phyloP scores from a whole-genome alignment of 2,888 invertebrate species.

The Netelia virgata region DNA sequence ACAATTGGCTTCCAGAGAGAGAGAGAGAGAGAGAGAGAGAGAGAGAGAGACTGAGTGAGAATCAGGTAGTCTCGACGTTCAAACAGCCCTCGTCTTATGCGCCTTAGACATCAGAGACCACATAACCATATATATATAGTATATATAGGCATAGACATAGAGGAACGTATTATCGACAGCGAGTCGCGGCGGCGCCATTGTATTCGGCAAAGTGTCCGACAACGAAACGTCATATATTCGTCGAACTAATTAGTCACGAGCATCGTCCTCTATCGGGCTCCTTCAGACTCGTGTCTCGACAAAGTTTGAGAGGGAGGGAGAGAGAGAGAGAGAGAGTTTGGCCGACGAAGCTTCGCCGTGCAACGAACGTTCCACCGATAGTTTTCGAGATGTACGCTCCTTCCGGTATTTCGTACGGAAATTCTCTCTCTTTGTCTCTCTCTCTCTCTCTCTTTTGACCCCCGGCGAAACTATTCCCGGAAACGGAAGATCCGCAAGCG shows the following conservation, averaged over 20 bases:
- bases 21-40: too few relatives aligned
- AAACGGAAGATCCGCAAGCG: background rate
- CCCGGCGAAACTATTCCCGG: constrained; percentile 52
- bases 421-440: too few relatives aligned
- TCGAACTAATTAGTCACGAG: constrained; percentile 59
- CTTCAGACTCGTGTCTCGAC: background rate
- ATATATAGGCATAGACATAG: too few relatives aligned
- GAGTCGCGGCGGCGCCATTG: background rate
- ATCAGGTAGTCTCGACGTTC: too few relatives aligned
- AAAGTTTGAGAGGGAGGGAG: constrained; percentile 36
- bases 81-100: too few relatives aligned
- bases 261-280: constrained; percentile 26
- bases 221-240: constrained; percentile 41
- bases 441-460: background rate
- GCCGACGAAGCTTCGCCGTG: too few relatives aligned
- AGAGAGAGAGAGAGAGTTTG: too few relatives aligned
- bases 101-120: background rate
- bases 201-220: constrained; percentile 31
- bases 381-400: too few relatives aligned
- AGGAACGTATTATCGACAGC: too few relatives aligned
- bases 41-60: background rate
- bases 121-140: too few relatives aligned
- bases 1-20: constrained; percentile 8
- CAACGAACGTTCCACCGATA: too few relatives aligned
- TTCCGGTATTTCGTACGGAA: too few relatives aligned